Evolutionary conservation across 1,140 invertebrate genomes (phyloP), one percentile per base, ranked within the genome.

Genomic region (Neodiprion virginianus): DNA sequence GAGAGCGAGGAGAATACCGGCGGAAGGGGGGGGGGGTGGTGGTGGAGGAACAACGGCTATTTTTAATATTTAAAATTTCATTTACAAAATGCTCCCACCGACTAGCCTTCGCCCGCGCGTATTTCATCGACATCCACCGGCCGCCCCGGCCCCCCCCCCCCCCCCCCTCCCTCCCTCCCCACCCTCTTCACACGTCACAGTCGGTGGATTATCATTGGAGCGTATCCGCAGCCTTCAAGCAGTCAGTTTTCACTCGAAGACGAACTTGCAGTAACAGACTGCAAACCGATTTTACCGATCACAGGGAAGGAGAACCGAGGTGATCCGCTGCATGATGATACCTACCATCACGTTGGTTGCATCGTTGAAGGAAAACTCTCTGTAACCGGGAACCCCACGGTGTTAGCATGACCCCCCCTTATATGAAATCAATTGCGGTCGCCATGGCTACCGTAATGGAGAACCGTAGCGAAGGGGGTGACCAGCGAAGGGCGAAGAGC

Each of bases 21-120:
- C 5, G 28, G 28, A 40, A 5, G 28, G 28, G 12, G 23, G 72
- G 23, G 72, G 69, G 76, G 40, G 67, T 68, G 75, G 72, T 67
- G 8, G 72, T 70, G 75, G 48, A 49, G 69, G 72, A 74, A 71
- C 76, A 75, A 74, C 75, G 78, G 79, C 82, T 85, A 85, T 85
- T 86, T 86, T 86, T 85, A 85, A 86, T 86, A 86, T 86, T 86
- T 86, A 86, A 86, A 86, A 86, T 86, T 86, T 86, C 85, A 86
- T 86, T 86, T 85, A 85, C 84, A 86, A 85, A 86, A 86, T 85
- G 85, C 83, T 83, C 80, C 79, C 76, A 79, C 75, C 73, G 67
- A 75, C 77, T 74, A 61, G 53, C 5, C 53, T 61, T 8, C 53
- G 8, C 11, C 8, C 53, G 53, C 53, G 11, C 53, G n/a, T 48